Conservation (phyloP, 2,888 invertebrate species). For the Oligia strigilis region DNA sequence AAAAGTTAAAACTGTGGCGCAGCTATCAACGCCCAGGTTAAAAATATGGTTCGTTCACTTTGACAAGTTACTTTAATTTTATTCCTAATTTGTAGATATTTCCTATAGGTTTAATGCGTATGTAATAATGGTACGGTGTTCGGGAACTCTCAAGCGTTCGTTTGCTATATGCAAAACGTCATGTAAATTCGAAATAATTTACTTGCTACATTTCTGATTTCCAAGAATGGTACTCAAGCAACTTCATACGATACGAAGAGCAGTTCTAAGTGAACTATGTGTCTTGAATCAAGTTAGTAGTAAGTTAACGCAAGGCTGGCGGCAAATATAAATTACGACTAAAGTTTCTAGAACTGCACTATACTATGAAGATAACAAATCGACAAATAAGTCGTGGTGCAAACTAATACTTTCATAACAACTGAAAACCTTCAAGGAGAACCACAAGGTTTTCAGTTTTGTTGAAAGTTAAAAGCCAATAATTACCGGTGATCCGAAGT, state of each 20-base stretch:
- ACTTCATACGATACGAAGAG: constrained; percentile 17
- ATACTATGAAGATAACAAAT: background rate
- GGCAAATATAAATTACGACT: constrained; percentile 10
- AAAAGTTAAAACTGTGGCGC: no score
- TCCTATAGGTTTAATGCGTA: background rate
- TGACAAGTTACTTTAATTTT: background rate
- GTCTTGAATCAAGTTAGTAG: constrained; percentile 30
- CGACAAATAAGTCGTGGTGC: constrained; percentile 7
- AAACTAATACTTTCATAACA: constrained; percentile 4
- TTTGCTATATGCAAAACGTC: constrained; percentile 24
- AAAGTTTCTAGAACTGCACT: constrained; percentile 3
- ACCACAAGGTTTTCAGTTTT: constrained; percentile 31
- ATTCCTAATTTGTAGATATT: background rate
- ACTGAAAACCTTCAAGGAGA: constrained; percentile 18
- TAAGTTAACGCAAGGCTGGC: constrained; percentile 21
- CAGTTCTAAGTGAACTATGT: constrained; percentile 37
- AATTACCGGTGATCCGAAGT: constrained; percentile 98
- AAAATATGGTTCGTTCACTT: background rate
- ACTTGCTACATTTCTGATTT: constrained; percentile 9
- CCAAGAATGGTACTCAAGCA: background rate
- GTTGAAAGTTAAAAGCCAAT: constrained; percentile 40
- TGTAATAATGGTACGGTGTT: background rate
- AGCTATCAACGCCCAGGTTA: no score
- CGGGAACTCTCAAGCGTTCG: background rate
- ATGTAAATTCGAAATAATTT: constrained; percentile 23